Percentiles rank a stretch among this genome's conserved stretches.
Conservation (phyloP, 1,140 invertebrate genomes). For the Carposina sasakii region DNA sequence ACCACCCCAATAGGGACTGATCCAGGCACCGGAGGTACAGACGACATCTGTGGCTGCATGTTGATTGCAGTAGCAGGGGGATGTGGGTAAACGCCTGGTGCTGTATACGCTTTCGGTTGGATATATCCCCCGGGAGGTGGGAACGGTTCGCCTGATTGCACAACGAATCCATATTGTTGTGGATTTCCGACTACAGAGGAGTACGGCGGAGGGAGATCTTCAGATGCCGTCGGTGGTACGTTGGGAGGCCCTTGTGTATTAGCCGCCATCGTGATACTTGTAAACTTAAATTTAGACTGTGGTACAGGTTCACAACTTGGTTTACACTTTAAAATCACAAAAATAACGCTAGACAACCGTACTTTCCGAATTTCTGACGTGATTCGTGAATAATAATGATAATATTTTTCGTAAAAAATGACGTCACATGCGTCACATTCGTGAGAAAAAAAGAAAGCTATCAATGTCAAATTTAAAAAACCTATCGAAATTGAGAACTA, state of each 20-base stretch:
- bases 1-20: constrained; percentile 31
- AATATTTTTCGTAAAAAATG: too few relatives aligned
- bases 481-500: too few relatives aligned
- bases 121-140: constrained; percentile 16
- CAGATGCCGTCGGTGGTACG: constrained; percentile 22
- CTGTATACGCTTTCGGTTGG: constrained; percentile 46
- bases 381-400: too few relatives aligned
- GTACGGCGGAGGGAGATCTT: constrained; percentile 62
- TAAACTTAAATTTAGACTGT: too few relatives aligned
- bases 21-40: constrained; percentile 36
- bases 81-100: constrained; percentile 54
- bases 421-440: too few relatives aligned
- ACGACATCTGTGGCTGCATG: constrained; percentile 38
- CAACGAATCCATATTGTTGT: constrained; percentile 56
- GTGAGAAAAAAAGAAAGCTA: too few relatives aligned
- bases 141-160: constrained; percentile 27
- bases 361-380: too few relatives aligned
- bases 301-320: too few relatives aligned
- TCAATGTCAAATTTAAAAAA: too few relatives aligned
- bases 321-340: too few relatives aligned
- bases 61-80: constrained; percentile 35
- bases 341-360: too few relatives aligned
- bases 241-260: neutral
- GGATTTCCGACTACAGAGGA: constrained; percentile 57
- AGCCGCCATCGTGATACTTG: too few relatives aligned